A percentile compares a stretch with the other conserved stretches of the same genome.
These are phyloP conservation scores for Oxytorus armatus DNA, from an alignment of 2,888 invertebrate genomes.

Conservation along the genomic window DNA sequence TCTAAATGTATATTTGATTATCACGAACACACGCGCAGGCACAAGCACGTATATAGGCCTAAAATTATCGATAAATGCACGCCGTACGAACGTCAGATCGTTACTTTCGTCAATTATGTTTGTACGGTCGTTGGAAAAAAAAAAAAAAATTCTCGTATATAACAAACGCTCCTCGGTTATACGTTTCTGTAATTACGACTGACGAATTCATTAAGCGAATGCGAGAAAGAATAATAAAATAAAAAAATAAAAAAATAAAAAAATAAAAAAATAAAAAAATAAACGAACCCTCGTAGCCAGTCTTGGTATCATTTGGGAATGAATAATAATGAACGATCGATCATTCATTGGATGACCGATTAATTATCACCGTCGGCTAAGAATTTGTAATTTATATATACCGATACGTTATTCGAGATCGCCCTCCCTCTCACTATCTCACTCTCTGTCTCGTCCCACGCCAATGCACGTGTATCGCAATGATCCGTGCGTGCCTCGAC, in stretches of 20 bases:
- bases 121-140: not conserved
- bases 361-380: conserved; percentile 21
- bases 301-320: conserved; percentile 12
- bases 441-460: conserved; percentile 49
- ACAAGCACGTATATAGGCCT: not conserved
- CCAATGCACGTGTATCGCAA: conserved; percentile 50
- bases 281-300: not conserved
- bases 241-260: no score
- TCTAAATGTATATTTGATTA: conserved; percentile 1
- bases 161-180: not conserved
- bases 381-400: not conserved
- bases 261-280: not conserved
- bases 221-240: not conserved
- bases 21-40: not conserved
- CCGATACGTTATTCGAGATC: conserved; percentile 1
- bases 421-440: not conserved
- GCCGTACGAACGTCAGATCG: not conserved
- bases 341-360: conserved; percentile 37
- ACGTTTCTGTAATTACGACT: conserved; percentile 21
- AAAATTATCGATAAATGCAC: not conserved
- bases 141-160: not conserved
- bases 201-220: conserved; percentile 48
- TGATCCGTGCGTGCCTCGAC: conserved; percentile 35
- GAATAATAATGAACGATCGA: conserved; percentile 57
- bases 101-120: not conserved